Evolutionary conservation across 2,797 vertebrate genomes (phyloP).

Genomic region (Acipenser oxyrinchus): DNA sequence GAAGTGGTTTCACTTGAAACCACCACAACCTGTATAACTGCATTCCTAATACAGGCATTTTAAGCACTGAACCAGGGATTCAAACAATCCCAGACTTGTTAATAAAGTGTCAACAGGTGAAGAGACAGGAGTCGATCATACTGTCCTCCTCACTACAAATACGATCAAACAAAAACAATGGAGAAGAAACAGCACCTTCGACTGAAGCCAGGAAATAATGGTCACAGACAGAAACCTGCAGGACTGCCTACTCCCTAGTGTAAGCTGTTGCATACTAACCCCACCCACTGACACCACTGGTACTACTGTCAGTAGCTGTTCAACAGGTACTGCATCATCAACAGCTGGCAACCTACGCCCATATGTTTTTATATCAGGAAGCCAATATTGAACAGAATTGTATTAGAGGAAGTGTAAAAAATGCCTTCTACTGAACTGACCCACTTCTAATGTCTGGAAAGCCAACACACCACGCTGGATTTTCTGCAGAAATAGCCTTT

Average conservation of each 20-base stretch:
- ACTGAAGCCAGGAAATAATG: too few species aligned
- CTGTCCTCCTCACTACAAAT: not conserved
- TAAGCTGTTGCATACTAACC: not conserved
- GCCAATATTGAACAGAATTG: not conserved
- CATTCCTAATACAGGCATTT: conserved; percentile 37
- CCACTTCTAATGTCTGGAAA: not conserved
- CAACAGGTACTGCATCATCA: not conserved
- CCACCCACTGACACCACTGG: not conserved
- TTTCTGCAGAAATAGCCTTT: too few species aligned
- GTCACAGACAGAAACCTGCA: too few species aligned
- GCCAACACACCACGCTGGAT: too few species aligned
- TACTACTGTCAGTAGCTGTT: not conserved
- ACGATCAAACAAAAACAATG: not conserved
- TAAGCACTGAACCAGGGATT: not conserved
- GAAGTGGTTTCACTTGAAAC: conserved; percentile 51
- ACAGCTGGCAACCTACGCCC: not conserved
- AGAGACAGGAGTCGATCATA: not conserved
- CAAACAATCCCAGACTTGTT: not conserved
- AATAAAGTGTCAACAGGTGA: not conserved
- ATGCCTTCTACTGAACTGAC: not conserved
- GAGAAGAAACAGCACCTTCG: not conserved
- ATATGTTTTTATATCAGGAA: not conserved
- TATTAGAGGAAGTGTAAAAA: not conserved
- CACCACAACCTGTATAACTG: conserved; percentile 51
- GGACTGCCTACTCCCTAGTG: too few species aligned